Evolutionary conservation across 1,140 invertebrate species (phyloP), one percentile per base, ranked within the genome.

Genomic region (Drosophila lowei): DNA sequence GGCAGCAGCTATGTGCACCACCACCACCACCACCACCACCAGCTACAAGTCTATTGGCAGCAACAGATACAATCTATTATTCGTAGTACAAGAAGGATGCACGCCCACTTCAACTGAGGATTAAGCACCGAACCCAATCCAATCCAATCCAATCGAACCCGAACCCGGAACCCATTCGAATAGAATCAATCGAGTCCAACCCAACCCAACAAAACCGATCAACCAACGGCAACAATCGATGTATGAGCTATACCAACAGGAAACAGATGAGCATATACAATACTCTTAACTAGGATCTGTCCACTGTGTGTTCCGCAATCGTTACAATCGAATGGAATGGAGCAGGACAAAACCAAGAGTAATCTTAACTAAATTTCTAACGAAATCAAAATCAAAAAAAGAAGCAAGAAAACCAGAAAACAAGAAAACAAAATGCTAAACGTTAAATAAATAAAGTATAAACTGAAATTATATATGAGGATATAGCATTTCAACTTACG

Each of bases 1-100:
- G 68, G 77, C 77, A 65, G 59, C 77, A 75, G 58, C 80, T 77
- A 70, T 52, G 60, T 66, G 48, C 28, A 34, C 64, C 73, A 73
- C 62, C 70, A 59, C 28, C 70, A 68, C 18, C 74, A 72, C 49
- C 57, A 60, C 15, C 42, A 61, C 53, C 64, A 73, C 48, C 59
- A 67, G 57, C 67, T 86, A 63, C 80, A 88, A 53, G 55, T 88
- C 78, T 68, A 71, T 81, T 86, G 83, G 81, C 81, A 88, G 74
- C 83, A 88, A 76, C 83, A 89, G 57, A 83, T 89, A 72, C 83
- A 86, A 86, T 81, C 83, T 88, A 72, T 78, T 73, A 79, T 76
- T 74, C 84, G 79, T 76, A 88, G 79, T 89, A 85, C 79, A 85
- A 89, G 85, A 62, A 76, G 70, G 62, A 58, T 74, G 84, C 78